phyloP scores from a whole-genome alignment of 2,888 invertebrate genomes.

The Nomada goodeniana region DNA sequence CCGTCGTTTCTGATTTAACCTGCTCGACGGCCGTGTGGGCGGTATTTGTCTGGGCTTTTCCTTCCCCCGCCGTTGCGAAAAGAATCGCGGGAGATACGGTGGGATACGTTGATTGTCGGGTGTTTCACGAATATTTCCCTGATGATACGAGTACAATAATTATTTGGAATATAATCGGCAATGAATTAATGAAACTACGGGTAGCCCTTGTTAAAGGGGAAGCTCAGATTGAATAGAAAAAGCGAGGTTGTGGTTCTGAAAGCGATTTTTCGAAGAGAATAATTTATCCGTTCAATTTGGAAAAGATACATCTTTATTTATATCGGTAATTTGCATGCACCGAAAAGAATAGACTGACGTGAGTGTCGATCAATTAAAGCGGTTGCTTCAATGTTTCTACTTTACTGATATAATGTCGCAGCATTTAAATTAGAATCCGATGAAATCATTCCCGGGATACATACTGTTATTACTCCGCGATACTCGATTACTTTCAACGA shows the following conservation, averaged over 20 bases:
- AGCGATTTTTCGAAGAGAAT: no score
- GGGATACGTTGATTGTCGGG: not conserved
- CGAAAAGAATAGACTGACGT: no score
- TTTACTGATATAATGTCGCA: not conserved
- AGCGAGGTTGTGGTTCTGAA: no score
- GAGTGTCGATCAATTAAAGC: no score
- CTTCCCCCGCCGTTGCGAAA: not conserved
- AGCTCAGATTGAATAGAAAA: no score
- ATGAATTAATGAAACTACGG: no score
- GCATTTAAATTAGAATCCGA: constrained; percentile 5
- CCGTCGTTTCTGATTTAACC: constrained; percentile 64
- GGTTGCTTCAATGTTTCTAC: not conserved
- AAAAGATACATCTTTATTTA: no score
- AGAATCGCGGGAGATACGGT: constrained; percentile 17
- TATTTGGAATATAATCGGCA: not conserved
- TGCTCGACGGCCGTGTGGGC: constrained; percentile 14
- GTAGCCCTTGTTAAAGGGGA: no score
- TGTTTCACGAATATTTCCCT: not conserved
- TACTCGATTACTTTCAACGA: constrained; percentile 16
- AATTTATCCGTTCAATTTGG: no score
- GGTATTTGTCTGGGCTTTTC: constrained; percentile 9
- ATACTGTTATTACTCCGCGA: not conserved
- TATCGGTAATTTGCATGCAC: no score
- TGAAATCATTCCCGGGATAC: constrained; percentile 9
- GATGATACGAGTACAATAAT: not conserved